Evolutionary conservation across 2,797 vertebrate species (phyloP).

Genomic region (Gadopsis marmoratus): DNA sequence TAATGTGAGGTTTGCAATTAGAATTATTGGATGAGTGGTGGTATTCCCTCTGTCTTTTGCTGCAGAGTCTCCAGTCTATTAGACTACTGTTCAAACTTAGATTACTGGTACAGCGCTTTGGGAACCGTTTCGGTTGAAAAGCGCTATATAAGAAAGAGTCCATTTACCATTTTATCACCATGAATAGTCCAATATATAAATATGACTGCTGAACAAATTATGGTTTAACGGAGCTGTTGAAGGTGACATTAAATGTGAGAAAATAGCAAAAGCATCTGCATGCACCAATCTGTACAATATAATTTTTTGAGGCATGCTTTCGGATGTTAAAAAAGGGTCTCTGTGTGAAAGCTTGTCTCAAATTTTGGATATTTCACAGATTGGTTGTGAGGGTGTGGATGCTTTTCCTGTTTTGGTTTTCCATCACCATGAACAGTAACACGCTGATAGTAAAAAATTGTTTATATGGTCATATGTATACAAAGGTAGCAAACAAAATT

Average conservation of each 20-base stretch:
- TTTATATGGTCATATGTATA: background rate
- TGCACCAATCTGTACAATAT: background rate
- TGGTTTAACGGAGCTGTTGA: background rate
- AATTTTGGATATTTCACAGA: background rate
- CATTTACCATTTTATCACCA: constrained; percentile 12
- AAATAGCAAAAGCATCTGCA: constrained; percentile 3
- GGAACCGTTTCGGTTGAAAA: no score
- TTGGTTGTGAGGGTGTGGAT: background rate
- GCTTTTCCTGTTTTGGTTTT: background rate
- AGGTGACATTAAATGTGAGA: constrained; percentile 17
- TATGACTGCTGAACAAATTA: constrained; percentile 6
- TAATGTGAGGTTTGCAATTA: background rate
- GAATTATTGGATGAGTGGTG: constrained; percentile 5
- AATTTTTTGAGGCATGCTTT: background rate
- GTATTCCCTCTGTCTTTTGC: constrained; percentile 9
- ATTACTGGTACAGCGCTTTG: no score
- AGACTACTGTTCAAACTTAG: no score
- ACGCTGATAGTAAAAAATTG: background rate
- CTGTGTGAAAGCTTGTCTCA: background rate
- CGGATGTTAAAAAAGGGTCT: background rate
- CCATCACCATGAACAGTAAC: no score
- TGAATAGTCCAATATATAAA: constrained; percentile 8
- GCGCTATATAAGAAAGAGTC: no score
- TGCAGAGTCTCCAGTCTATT: background rate
- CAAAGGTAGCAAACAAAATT: background rate